These are phyloP conservation scores for Lytechinus pictus DNA, from an alignment of 35 echinoderm and acorn worm genomes.

Conservation along the genomic window DNA sequence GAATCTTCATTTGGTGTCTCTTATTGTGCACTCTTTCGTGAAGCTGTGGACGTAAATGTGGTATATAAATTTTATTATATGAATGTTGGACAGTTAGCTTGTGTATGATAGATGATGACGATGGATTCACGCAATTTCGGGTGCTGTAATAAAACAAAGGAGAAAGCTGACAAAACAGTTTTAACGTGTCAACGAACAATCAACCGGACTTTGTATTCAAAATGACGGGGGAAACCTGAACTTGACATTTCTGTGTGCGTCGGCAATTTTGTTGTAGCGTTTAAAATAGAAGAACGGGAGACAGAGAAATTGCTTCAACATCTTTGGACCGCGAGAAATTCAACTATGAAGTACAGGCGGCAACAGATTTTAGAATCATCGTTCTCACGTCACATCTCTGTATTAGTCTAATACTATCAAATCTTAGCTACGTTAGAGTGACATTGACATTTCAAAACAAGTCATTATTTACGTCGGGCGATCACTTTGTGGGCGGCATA, in stretches of 20 bases:
- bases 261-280: slow-evolving; percentile 10
- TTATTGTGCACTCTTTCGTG: slow-evolving; percentile 42
- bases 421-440: background rate
- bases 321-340: background rate
- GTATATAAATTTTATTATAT: slow-evolving; percentile 19
- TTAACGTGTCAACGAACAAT: background rate
- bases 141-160: background rate
- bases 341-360: background rate
- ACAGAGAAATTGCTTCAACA: background rate
- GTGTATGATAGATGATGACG: slow-evolving; percentile 10
- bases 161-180: background rate
- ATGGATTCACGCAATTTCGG: background rate
- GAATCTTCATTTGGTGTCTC: slow-evolving; percentile 32
- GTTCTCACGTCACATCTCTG: background rate
- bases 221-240: background rate
- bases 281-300: background rate
- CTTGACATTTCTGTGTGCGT: background rate
- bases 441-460: background rate
- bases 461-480: too few relatives aligned
- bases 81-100: slow-evolving; percentile 9
- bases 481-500: too few relatives aligned
- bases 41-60: slow-evolving; percentile 29
- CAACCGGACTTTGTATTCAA: background rate
- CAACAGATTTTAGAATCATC: background rate
- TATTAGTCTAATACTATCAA: background rate